Percentiles rank a stretch among this genome's conserved stretches.
Conservation (phyloP, 2,797 vertebrate genomes). For the Podargus strigoides region DNA sequence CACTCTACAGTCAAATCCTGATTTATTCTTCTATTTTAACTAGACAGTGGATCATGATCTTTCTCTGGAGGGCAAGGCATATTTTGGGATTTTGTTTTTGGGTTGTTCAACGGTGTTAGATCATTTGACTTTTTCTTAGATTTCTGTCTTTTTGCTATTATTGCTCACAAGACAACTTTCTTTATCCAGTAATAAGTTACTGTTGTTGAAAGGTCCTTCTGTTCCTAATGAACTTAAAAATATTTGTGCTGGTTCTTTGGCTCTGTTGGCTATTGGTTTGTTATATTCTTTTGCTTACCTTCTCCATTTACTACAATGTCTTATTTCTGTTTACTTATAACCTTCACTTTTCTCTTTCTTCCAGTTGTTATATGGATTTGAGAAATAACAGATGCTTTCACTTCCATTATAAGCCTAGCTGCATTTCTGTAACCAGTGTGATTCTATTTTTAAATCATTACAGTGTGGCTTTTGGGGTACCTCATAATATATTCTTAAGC, state of each 20-base stretch:
- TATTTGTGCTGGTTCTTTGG: background rate
- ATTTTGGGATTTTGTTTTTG: background rate
- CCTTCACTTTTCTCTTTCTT: background rate
- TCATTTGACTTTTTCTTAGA: background rate
- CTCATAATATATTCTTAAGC: background rate
- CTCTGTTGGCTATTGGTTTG: background rate
- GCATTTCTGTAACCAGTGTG: background rate
- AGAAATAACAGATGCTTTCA: background rate
- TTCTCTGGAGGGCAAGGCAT: background rate
- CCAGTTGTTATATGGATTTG: background rate
- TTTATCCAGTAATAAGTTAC: background rate
- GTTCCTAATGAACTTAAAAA: background rate
- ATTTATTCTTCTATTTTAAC: background rate
- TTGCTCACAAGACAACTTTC: background rate
- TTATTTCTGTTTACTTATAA: background rate
- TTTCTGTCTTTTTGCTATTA: background rate
- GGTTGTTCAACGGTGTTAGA: background rate
- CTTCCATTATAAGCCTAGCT: background rate
- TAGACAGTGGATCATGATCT: background rate
- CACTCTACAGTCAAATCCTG: background rate
- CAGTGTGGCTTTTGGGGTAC: background rate
- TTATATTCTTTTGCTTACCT: background rate
- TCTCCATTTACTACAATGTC: background rate
- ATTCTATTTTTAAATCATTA: background rate
- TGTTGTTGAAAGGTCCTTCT: background rate